Percentiles rank a stretch among this genome's conserved stretches.
Evolutionary conservation across 1,140 invertebrate genomes (phyloP).

Genomic region (Trissolcus basalis): DNA sequence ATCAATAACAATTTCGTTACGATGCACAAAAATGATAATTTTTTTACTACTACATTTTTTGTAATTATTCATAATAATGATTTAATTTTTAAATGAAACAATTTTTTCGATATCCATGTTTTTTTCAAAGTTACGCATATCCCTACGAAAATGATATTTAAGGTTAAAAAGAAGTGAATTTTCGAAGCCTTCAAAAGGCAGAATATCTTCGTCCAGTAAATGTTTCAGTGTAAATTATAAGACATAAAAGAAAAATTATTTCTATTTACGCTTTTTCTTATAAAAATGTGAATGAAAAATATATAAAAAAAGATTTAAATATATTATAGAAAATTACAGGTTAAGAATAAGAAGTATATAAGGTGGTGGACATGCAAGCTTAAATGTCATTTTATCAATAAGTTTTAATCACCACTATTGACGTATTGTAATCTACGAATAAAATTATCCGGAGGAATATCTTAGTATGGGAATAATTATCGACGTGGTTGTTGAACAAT

Average conservation of each 20-base stretch:
- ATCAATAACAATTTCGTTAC: too few relatives aligned
- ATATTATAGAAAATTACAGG: constrained; percentile 15
- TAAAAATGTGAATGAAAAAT: constrained; percentile 15
- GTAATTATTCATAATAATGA: too few relatives aligned
- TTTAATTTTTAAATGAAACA: too few relatives aligned
- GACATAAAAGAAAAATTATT: constrained; percentile 9
- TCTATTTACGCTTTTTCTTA: constrained; percentile 40
- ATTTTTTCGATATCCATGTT: constrained; percentile 14
- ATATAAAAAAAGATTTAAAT: constrained; percentile 1
- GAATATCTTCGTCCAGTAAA: constrained; percentile 54
- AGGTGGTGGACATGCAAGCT: constrained; percentile 17
- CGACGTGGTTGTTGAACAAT: constrained; percentile 10
- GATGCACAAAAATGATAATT: too few relatives aligned
- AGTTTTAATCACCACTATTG: constrained; percentile 16
- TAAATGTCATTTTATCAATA: constrained; percentile 13
- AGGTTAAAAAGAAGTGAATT: constrained; percentile 29
- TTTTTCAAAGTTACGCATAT: constrained; percentile 27
- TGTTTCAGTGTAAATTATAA: constrained; percentile 45
- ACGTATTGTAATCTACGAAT: constrained; percentile 13
- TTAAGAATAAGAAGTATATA: constrained; percentile 13
- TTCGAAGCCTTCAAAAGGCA: constrained; percentile 42
- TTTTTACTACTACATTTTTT: too few relatives aligned
- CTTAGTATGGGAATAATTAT: constrained; percentile 16
- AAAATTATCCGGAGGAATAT: constrained; percentile 13
- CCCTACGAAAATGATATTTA: constrained; percentile 18